Evolutionary conservation across 2,797 vertebrate species (phyloP).

Genomic region (Halcyon badia): DNA sequence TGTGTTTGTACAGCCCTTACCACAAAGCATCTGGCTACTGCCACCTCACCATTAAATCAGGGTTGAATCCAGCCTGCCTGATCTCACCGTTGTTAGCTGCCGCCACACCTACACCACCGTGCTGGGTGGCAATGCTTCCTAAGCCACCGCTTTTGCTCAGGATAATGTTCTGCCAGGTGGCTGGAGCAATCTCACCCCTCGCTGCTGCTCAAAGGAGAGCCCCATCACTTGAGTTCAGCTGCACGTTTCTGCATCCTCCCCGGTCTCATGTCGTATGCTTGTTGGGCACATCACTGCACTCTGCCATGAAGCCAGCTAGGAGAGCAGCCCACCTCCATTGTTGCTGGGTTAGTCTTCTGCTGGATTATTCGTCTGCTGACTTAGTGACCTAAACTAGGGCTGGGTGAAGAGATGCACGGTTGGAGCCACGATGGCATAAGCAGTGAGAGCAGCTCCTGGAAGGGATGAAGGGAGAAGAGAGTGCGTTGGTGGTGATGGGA

Average conservation of each 20-base stretch:
- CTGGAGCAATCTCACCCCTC: not conserved
- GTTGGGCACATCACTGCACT: accelerated
- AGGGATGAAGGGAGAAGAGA: not conserved
- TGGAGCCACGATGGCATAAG: accelerated
- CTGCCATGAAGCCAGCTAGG: not conserved
- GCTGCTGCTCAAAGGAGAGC: not conserved
- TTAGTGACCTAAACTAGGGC: not conserved
- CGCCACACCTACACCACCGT: accelerated
- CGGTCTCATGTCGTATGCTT: accelerated
- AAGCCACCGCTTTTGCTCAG: not conserved
- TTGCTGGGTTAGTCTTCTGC: not conserved
- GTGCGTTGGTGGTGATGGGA: not conserved
- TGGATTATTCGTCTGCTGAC: not conserved
- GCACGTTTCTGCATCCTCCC: not conserved
- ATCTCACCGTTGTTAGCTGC: accelerated
- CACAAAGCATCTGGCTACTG: accelerated
- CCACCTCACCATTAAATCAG: not conserved
- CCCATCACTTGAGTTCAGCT: not conserved
- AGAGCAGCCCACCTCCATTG: not conserved
- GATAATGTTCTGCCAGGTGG: not conserved
- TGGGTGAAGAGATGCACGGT: accelerated
- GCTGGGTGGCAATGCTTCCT: not conserved
- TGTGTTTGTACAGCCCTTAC: not conserved
- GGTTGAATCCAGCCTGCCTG: not conserved
- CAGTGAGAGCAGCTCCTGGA: not conserved